Evolutionary conservation across 2,888 invertebrate genomes (phyloP).

Genomic region (Hetaerina titia): DNA sequence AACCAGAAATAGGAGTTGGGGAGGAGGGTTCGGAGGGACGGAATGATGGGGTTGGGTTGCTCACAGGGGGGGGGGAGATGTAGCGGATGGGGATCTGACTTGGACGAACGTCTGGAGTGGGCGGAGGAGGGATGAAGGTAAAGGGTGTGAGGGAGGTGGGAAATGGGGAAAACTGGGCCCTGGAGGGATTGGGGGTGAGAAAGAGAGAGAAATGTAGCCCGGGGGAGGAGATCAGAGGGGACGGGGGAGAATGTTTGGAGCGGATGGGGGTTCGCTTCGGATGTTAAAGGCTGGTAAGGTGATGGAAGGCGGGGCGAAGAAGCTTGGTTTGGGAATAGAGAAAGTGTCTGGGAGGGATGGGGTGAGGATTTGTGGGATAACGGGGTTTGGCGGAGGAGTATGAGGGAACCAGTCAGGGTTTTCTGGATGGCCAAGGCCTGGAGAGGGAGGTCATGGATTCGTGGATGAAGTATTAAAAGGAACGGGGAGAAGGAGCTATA

Average conservation of each 20-base stretch:
- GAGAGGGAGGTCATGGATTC: background rate
- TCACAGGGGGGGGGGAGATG: background rate
- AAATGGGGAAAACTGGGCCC: background rate
- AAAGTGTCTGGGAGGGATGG: background rate
- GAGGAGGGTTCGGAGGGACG: too few relatives aligned
- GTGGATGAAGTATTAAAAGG: background rate
- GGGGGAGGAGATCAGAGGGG: background rate
- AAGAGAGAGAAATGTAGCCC: background rate
- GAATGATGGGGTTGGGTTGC: background rate
- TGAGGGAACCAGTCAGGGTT: background rate
- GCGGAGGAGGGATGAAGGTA: too few relatives aligned
- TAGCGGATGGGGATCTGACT: background rate
- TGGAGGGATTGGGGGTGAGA: background rate
- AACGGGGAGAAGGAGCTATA: background rate
- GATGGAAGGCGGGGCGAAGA: background rate
- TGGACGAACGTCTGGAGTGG: background rate
- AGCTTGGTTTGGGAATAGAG: background rate
- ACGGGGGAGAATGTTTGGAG: background rate
- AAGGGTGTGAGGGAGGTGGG: background rate
- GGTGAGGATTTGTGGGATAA: background rate
- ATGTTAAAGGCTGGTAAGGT: background rate
- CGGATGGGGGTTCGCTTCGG: background rate
- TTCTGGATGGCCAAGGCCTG: background rate
- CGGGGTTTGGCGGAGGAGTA: background rate
- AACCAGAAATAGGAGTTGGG: too few relatives aligned